Base-by-base conservation (phyloP, 2,797 vertebrate genomes). In the Sternarchorhynchus goeldii region DNA sequence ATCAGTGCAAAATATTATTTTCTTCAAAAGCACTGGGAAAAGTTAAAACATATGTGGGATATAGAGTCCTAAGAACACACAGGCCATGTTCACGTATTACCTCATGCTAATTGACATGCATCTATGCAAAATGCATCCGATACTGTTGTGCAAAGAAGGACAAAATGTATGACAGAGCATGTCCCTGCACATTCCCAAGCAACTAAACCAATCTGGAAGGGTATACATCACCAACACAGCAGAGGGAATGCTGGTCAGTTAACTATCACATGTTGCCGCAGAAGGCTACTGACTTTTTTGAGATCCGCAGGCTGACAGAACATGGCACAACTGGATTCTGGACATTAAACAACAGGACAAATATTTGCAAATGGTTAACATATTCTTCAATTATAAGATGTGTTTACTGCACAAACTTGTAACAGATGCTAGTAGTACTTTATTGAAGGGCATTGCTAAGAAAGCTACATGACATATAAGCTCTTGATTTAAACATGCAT, bases 21-120 rank as follows among this genome's bases (percentile, higher is more conserved):
- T 72, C 6, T 25, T 50, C 25, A 72, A 67, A 73, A 53, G n/a
- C 18, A 21, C 32, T 5, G 16, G 21, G 53, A 41, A 78, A 50
- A 63, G 16, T 59, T 73, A n/a, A 36, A 67, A 74, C 32, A 59
- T 73, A 68, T 56, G 41, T 75, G 72, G 72, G 69, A 75, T 69
- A 17, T 6, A 31, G 21, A 7, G 17, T 63, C 64, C 56, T 79
- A 56, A 58, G 16, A 17, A 69, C 56, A 72, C 50, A 41, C 25
- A 8, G 53, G 31, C 41, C 31, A 8, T 20, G 6, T 58, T 72
- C 41, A 16, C 5, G 4, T 21, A 65, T 57, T 65, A 73, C 53
- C 36, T 78, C 36, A 65, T 58, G 50, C 53, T 21, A 39, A 39
- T 36, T 25, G 5, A 69, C 41, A 6, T 45, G 34, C 14, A 50